phyloP scores from a whole-genome alignment of 2,113 vertebrate species.

The Caretta caretta region DNA sequence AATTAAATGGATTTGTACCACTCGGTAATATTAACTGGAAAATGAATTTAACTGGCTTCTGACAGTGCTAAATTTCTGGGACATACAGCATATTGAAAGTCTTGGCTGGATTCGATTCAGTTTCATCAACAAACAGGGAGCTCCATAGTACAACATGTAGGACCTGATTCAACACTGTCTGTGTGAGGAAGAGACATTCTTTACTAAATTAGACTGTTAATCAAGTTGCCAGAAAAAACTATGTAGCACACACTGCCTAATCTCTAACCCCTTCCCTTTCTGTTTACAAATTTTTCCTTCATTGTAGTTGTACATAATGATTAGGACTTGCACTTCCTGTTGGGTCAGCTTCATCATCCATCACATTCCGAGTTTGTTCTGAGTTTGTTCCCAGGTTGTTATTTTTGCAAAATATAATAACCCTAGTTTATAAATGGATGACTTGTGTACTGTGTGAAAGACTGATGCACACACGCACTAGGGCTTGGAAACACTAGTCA shows the following conservation, averaged over 20 bases:
- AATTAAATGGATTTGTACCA: neutral
- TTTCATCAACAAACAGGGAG: neutral
- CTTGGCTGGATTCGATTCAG: neutral
- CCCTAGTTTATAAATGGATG: slow-evolving; percentile 2
- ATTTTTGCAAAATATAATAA: neutral
- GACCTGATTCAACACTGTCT: neutral
- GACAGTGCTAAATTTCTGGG: neutral
- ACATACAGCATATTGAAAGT: neutral
- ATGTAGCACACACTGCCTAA: neutral
- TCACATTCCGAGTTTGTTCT: neutral
- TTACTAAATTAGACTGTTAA: neutral
- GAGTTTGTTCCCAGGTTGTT: slow-evolving; percentile 20
- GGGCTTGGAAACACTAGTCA: neutral
- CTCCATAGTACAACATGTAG: neutral
- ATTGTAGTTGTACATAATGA: neutral
- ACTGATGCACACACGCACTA: fast-evolving
- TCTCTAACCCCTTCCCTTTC: neutral
- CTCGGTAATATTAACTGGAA: neutral
- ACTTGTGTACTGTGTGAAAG: neutral
- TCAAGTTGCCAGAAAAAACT: neutral
- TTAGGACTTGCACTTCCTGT: neutral
- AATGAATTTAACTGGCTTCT: neutral
- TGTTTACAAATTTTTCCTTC: slow-evolving; percentile 37
- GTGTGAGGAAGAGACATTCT: neutral
- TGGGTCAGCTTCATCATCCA: neutral